Conservation (phyloP, 2,797 vertebrate species). For the Dendrocincla fuliginosa region DNA sequence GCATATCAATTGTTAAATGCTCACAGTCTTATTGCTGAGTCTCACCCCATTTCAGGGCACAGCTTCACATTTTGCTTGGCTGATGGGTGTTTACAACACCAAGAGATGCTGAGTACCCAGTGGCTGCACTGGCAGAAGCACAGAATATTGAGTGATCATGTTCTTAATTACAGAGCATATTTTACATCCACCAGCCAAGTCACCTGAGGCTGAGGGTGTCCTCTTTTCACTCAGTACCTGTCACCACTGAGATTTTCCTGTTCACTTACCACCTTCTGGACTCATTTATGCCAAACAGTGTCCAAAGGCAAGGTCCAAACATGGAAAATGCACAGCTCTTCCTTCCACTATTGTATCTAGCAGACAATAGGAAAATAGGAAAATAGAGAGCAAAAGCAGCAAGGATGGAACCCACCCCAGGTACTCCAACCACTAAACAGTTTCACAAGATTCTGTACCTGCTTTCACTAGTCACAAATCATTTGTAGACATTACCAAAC, state of each 20-base stretch:
- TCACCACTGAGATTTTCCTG: neutral
- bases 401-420: neutral
- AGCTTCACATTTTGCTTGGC: neutral
- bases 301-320: neutral
- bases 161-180: neutral
- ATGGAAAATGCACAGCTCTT: neutral
- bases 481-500: neutral
- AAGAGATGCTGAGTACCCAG: neutral
- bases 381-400: neutral
- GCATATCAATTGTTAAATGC: neutral
- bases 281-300: neutral
- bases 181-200: neutral
- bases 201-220: neutral
- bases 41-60: neutral
- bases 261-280: neutral
- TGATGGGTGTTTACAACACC: neutral
- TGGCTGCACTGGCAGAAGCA: neutral
- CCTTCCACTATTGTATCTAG: neutral
- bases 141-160: neutral
- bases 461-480: neutral
- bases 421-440: neutral
- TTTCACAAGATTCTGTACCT: neutral
- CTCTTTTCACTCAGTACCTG: neutral
- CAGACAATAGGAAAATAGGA: neutral
- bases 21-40: neutral